These are phyloP conservation scores for Larimichthys polyactis DNA, from an alignment of 2,113 vertebrate species.

Conservation along the genomic window DNA sequence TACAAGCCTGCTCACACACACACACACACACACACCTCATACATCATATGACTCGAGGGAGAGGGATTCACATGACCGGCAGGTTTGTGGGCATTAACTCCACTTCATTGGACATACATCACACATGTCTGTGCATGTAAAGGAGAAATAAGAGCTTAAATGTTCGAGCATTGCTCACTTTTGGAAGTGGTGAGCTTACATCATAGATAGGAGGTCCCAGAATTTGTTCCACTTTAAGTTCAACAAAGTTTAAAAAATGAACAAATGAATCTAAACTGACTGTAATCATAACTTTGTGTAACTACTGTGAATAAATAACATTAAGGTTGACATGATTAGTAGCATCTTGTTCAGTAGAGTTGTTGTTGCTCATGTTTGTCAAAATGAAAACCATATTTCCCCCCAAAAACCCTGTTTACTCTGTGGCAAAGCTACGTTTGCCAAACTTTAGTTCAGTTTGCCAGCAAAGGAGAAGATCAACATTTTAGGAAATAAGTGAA, in stretches of 20 bases:
- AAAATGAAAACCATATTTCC: slow-evolving; percentile 28
- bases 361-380: slow-evolving; percentile 16
- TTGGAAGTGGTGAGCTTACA: slow-evolving; percentile 1
- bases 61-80: slow-evolving; percentile 68
- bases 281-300: not conserved
- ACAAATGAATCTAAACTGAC: not conserved
- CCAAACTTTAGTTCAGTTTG: not conserved
- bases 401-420: not conserved
- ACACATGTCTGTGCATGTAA: slow-evolving; percentile 31
- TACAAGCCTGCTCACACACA: slow-evolving; percentile 85
- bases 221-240: not conserved
- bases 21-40: slow-evolving; percentile 41
- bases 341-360: slow-evolving; percentile 7
- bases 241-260: not conserved
- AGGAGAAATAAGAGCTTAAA: slow-evolving; percentile 12
- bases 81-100: slow-evolving; percentile 64
- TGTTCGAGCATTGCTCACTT: slow-evolving; percentile 4
- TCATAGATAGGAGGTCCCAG: not conserved
- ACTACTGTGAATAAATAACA: slow-evolving; percentile 28
- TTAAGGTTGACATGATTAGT: slow-evolving; percentile 11
- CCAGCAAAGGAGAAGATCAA: not conserved
- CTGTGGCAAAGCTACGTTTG: not conserved
- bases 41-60: slow-evolving; percentile 65
- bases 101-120: slow-evolving; percentile 53
- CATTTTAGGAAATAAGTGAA: not conserved